Evolutionary conservation across 2,888 invertebrate species (phyloP).

Genomic region (Plusia festucae): DNA sequence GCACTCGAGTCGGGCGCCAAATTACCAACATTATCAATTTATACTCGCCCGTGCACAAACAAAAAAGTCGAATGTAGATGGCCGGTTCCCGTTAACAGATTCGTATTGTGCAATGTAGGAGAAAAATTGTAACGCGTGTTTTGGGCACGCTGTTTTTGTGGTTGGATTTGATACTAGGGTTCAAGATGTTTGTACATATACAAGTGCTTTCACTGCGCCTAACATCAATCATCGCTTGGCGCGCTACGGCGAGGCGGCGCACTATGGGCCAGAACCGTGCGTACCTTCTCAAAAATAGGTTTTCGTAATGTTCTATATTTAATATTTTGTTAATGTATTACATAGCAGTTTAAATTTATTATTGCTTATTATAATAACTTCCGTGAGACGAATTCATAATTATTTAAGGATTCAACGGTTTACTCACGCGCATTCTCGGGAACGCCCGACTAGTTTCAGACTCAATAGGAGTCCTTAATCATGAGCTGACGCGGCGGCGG

Average conservation of each 20-base stretch:
- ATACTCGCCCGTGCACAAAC: conserved; percentile 86
- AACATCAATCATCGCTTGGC: conserved; percentile 76
- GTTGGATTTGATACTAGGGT: conserved; percentile 82
- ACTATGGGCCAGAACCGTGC: too few relatives aligned
- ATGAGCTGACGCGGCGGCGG: too few relatives aligned
- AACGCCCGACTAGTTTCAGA: too few relatives aligned
- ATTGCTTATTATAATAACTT: too few relatives aligned
- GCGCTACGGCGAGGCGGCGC: conserved; percentile 12
- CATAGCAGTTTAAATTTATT: too few relatives aligned
- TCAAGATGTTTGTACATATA: conserved; percentile 74
- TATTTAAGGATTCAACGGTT: too few relatives aligned
- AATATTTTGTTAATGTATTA: too few relatives aligned
- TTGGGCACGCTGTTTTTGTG: conserved; percentile 79
- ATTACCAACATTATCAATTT: conserved; percentile 89
- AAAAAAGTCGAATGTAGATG: conserved; percentile 88
- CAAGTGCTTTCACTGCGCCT: conserved; percentile 83
- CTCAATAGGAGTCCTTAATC: too few relatives aligned
- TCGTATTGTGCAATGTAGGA: conserved; percentile 89
- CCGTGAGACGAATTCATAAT: too few relatives aligned
- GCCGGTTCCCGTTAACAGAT: conserved; percentile 88
- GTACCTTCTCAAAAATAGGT: too few relatives aligned
- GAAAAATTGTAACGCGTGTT: conserved; percentile 87
- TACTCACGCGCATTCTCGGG: too few relatives aligned
- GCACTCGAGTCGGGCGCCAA: conserved; percentile 86
- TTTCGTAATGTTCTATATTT: too few relatives aligned